phyloP scores from a whole-genome alignment of 1,140 invertebrate species.

The Cecropterus lyciades region DNA sequence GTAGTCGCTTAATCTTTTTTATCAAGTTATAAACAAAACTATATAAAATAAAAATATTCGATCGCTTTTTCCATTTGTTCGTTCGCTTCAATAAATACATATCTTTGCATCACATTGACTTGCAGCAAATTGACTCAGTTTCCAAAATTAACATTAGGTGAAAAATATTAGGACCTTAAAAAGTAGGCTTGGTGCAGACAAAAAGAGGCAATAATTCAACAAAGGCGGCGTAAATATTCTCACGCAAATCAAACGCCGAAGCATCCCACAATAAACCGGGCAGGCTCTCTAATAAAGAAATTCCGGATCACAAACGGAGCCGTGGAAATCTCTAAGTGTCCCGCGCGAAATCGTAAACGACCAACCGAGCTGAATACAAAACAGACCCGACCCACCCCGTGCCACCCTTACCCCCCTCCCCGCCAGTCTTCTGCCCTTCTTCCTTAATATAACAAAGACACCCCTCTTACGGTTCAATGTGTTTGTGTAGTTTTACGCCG shows the following conservation, averaged over 20 bases:
- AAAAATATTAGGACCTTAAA: no score
- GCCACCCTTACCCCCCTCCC: slow-evolving; percentile 27
- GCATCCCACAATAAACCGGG: slow-evolving; percentile 52
- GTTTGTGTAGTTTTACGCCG: slow-evolving; percentile 59
- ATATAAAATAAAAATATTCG: no score
- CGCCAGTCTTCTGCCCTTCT: slow-evolving; percentile 74
- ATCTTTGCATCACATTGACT: no score
- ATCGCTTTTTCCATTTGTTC: no score
- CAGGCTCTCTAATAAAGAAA: slow-evolving; percentile 77
- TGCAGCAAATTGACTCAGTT: no score
- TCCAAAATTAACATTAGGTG: no score
- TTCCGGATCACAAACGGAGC: slow-evolving; percentile 62
- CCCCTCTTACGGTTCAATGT: slow-evolving; percentile 76
- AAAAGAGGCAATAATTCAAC: no score
- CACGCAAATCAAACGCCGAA: slow-evolving; percentile 49
- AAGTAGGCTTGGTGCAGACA: no score
- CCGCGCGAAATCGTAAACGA: slow-evolving; percentile 78
- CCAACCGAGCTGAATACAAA: slow-evolving; percentile 77
- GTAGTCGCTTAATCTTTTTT: no score
- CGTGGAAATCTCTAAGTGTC: slow-evolving; percentile 77
- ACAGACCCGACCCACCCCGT: slow-evolving; percentile 47
- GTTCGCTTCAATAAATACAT: no score
- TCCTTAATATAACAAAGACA: slow-evolving; percentile 83
- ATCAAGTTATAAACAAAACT: no score
- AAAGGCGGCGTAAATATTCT: slow-evolving; percentile 35